These are phyloP conservation scores for Leptodactylus fallax DNA, from an alignment of 2,797 vertebrate genomes.

Conservation along the genomic window DNA sequence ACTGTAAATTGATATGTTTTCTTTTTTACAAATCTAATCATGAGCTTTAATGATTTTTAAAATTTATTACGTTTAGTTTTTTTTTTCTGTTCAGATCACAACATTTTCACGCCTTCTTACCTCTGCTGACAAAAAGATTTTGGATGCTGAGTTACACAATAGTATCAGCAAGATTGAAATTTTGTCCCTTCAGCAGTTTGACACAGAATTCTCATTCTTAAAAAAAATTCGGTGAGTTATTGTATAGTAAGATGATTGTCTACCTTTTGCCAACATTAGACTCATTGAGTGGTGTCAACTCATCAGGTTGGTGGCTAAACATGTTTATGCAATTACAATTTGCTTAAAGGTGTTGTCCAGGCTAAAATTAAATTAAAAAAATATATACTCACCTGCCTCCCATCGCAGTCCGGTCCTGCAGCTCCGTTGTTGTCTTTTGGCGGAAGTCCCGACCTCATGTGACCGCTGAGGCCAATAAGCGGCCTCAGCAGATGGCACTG, in stretches of 20 bases:
- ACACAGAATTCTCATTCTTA: conserved; percentile 91
- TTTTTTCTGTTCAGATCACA: conserved; percentile 80
- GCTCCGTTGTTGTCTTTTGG: no score
- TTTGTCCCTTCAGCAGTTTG: conserved; percentile 92
- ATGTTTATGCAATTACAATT: no score
- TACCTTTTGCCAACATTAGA: no score
- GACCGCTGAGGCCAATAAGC: no score
- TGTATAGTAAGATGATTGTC: background rate
- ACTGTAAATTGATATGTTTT: background rate
- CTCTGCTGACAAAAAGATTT: conserved; percentile 75
- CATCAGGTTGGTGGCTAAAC: no score
- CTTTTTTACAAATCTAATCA: background rate
- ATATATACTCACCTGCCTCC: no score
- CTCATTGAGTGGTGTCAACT: no score
- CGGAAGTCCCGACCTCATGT: no score
- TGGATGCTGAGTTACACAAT: conserved; percentile 73
- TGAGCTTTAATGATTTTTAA: background rate
- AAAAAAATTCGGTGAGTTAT: conserved; percentile 89
- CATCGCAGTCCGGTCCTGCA: no score
- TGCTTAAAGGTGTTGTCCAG: no score
- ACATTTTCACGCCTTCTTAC: conserved; percentile 96
- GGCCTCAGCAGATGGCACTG: no score
- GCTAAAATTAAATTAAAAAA: no score
- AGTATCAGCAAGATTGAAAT: conserved; percentile 73
- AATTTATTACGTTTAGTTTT: background rate